Evolutionary conservation across 1,140 invertebrate species (phyloP).

Genomic region (Idris sp.): DNA sequence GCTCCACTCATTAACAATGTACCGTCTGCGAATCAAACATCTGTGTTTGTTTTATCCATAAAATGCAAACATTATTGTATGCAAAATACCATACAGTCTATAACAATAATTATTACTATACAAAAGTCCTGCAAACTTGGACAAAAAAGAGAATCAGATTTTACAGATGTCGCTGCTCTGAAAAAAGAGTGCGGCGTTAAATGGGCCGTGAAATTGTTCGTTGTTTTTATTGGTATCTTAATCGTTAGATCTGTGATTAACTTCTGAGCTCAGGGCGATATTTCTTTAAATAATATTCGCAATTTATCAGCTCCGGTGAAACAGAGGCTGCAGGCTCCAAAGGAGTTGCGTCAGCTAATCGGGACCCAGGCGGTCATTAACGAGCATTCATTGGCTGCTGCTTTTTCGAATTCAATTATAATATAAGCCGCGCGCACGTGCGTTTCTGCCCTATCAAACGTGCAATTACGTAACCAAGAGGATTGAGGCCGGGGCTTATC

Average conservation of each 20-base stretch:
- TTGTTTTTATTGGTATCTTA: slow-evolving; percentile 54
- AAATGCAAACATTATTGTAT: slow-evolving; percentile 26
- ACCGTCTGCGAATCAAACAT: slow-evolving; percentile 40
- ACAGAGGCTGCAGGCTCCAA: slow-evolving; percentile 55
- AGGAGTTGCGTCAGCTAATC: slow-evolving; percentile 60
- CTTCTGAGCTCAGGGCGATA: slow-evolving; percentile 43
- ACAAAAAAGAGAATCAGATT: no score
- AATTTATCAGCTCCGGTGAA: slow-evolving; percentile 62
- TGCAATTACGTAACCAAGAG: slow-evolving; percentile 47
- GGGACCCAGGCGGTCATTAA: slow-evolving; percentile 48
- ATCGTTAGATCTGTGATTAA: slow-evolving; percentile 47
- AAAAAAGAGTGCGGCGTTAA: slow-evolving; percentile 16
- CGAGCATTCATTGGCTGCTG: slow-evolving; percentile 41
- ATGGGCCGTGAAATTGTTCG: slow-evolving; percentile 51
- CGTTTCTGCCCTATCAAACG: slow-evolving; percentile 38
- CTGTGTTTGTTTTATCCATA: slow-evolving; percentile 35
- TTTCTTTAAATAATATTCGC: slow-evolving; percentile 54
- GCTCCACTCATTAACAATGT: slow-evolving; percentile 68
- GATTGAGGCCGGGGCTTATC: slow-evolving; percentile 58
- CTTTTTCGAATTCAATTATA: slow-evolving; percentile 63
- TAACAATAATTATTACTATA: no score
- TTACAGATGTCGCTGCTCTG: slow-evolving; percentile 1
- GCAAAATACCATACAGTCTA: no score
- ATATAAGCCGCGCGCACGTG: slow-evolving; percentile 58
- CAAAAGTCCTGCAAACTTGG: no score